Base-by-base conservation (phyloP, 2,113 vertebrate species). In the Ctenomys sociabilis region DNA sequence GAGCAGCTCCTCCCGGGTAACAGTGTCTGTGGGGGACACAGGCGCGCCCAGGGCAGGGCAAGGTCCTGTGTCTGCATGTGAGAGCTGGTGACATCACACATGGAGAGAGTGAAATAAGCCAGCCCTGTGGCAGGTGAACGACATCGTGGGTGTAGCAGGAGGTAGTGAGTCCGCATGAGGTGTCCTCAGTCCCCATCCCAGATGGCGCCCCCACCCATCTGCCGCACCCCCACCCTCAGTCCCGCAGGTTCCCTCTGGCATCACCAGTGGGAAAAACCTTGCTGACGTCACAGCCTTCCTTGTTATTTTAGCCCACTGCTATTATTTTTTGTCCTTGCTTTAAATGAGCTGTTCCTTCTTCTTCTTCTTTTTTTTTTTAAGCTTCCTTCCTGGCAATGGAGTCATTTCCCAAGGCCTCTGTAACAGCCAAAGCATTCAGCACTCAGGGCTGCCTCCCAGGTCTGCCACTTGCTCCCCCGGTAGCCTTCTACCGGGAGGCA, bases 321-420 rank as follows among this genome's bases (percentile, higher is more conserved):
- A 77, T 94, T 95, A 95, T 85, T 94, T 95, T 97, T 96, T 93
- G 93, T 94, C 93, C 97, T 95, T 91, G 63, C 52, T 95, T 97
- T 96, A 97, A 95, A 96, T 78, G 87, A 82, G 28, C 70, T 57
- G 54, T 57, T 57, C 54, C 54, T 64, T n/a, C 28, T 63, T 17
- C 32, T 70, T 70, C 32, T 70, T 68, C 14, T 68, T 68, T 68
- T 61, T 1, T 49, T 13, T 94, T 91, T 86, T 0, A 5, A 86
- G 94, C 40, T 97, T 98, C 97, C 97, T 97, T 98, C 97, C 97
- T 96, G 90, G 61, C 35, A 77, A 95, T 94, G 95, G 96, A 97
- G 93, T 97, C 97, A 97, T 93, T 97, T 98, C 96, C 97, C 82
- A 68, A 93, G 73, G 85, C 92, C 95, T 96, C 97, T 97, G 35